Evolutionary conservation across 2,888 invertebrate genomes (phyloP), one percentile per base, ranked within the genome.

Genomic region (Isotomurus palustris): DNA sequence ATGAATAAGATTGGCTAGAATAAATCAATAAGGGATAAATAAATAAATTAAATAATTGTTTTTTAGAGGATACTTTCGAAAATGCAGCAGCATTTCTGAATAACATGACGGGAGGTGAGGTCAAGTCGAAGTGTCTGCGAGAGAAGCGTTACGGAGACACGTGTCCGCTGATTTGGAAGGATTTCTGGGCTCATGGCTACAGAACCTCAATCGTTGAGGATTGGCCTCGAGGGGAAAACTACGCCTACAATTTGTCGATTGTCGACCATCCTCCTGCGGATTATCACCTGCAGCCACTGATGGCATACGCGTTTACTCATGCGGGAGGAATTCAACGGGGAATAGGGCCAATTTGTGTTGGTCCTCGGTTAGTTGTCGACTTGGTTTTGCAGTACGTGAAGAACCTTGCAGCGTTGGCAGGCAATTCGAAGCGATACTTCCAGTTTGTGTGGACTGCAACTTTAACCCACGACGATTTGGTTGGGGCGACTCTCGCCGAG

Each of bases 401-500:
- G 53, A 84, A 83, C 69, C 82, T 89, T 58, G 80, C 83, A 0
- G 28, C 3, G 78, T 75, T 76, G 0, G 77, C 77, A 3, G 81
- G 88, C 73, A 0, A 28, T 21, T 72, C 76, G 0, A 79, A 82
- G 10, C 81, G 82, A 19, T 84, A 85, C 71, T 91, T 93, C 75
- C 87, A 85, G 0, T 86, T 93, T 70, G 85, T 88, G 72, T 93
- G 92, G 89, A 82, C 87, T 60, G 83, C 85, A 1, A 84, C 88
- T 54, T 78, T 92, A 71, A 87, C 88, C 2, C 93, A 94, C 73
- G 92, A 93, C 73, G n/a, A n/a, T n/a, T n/a, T n/a, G n/a, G n/a
- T n/a, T n/a, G n/a, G n/a, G n/a, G 87, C 89, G 0, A 81, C 81
- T 70, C 74, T 84, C 27, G 86, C 88, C 60, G 93, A 94, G 71